phyloP scores from a whole-genome alignment of 2,888 invertebrate genomes.

The Melangyna quadrimaculata region DNA sequence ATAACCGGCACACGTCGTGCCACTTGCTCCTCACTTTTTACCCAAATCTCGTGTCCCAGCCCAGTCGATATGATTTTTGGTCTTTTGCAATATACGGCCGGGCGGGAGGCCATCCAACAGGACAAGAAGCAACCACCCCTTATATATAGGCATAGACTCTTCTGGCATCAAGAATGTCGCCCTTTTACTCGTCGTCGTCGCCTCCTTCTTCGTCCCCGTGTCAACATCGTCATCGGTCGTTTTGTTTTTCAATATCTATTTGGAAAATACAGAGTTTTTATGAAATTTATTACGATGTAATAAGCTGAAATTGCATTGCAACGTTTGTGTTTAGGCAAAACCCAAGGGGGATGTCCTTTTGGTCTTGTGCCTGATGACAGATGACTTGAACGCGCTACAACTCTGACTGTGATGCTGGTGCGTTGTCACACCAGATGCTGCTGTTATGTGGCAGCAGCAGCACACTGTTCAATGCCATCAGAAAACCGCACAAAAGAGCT shows the following conservation, averaged over 20 bases:
- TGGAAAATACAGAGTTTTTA: constrained; percentile 54
- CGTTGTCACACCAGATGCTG: constrained; percentile 65
- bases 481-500: constrained; percentile 63
- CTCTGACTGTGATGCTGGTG: constrained; percentile 4
- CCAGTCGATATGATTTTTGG: constrained; percentile 49
- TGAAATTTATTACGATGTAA: constrained; percentile 68
- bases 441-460: constrained; percentile 51
- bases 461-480: constrained; percentile 50
- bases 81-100: not conserved
- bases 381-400: constrained; percentile 49
- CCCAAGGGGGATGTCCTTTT: not conserved
- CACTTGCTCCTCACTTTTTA: constrained; percentile 35
- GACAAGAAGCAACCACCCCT: constrained; percentile 16
- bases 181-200: not conserved
- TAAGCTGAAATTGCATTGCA: constrained; percentile 66
- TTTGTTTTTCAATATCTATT: constrained; percentile 54
- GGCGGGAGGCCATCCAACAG: not conserved
- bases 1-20: constrained; percentile 67
- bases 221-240: constrained; percentile 6
- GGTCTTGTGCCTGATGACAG: constrained; percentile 51
- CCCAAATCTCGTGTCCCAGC: constrained; percentile 1
- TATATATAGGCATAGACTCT: not conserved
- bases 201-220: not conserved
- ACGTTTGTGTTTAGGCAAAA: constrained; percentile 35
- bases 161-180: constrained; percentile 39